Evolutionary conservation across 2,113 vertebrate genomes (phyloP), one percentile per base, ranked within the genome.

Genomic region (Lota lota): DNA sequence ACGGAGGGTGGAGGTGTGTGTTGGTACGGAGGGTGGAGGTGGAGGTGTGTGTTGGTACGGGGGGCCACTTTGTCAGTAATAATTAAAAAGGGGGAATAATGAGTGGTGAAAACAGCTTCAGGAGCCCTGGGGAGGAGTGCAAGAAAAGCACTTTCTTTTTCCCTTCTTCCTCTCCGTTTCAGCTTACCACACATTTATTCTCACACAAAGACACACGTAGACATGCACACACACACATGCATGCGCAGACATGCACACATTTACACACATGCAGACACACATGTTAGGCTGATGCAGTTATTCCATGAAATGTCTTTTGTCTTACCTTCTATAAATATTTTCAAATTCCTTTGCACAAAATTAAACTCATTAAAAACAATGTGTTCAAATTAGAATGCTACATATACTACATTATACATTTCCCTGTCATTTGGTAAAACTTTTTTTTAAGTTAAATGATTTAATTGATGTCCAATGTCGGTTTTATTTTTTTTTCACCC

Each of bases 61-160:
- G 28, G 28, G 28, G 4, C 28, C 28, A 33, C 64, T 76, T 77
- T 74, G 77, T 87, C 76, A 81, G 78, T 72, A 79, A 79, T 86
- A 79, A 88, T 88, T 88, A 81, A 88, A 81, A 69, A 16, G 58
- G 62, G 66, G 53, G 66, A 56, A 22, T 17, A 67, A 20, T 50
- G 19, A 69, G 70, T 63, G 54, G 66, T 74, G 77, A 80, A 85
- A 83, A 66, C 74, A 64, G 78, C 77, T 33, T 33, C 66, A 80
- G 67, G 72, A 68, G 65, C 71, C 68, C 22, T 56, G 53, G 59
- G 54, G 56, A 65, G 73, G 57, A 80, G 56, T 79, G 73, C 68
- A 70, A 77, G 56, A 69, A 64, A 81, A 81, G 80, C 83, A 80
- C 67, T 85, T 78, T 80, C 78, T 22, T 63, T 63, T 53, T 69